Base-by-base conservation (phyloP, 2,888 invertebrate species). In the Incurvaria masculella region DNA sequence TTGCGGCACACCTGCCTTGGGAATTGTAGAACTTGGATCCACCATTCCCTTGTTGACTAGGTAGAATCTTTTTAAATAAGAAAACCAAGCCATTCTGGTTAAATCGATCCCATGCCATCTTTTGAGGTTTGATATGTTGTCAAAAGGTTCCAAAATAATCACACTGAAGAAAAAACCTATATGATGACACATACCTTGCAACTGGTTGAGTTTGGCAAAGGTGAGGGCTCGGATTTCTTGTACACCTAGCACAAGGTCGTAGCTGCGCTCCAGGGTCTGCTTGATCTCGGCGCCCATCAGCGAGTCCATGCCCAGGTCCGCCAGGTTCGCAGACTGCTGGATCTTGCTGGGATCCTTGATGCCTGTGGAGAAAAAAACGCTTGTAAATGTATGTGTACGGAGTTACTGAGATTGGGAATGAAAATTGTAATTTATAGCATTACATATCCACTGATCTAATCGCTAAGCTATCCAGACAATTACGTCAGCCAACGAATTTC, bases 261-360 rank as follows among this genome's bases (percentile, higher is more conserved):
- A 96, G 62, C 91, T 92, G 49, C 96, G 83, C 69, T 97, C 97
- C 47, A 97, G 75, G 0, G 93, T 92, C 73, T 97, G 97, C 69
- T 97, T 97, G 63, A 99, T 95, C 81, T 99, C 99, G 2, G 98
- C 96, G 42, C 97, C 97, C 98, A 98, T 98, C 56, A 99, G 78
- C 2, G 97, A 97, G 68, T 99, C 98, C 88, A 99, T 93, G 52
- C 98, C 98, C 39, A 99, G 83, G 69, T 99, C 98, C 21, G 94
- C 94, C 43, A 99, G 78, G 40, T 88, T 89, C 4, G 90, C 84
- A 21, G 83, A 82, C 40, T 85, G 81, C 52, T 91, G 85, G 23
- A 97, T 82, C 52, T 89, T 88, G 56, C 84, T 85, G 0, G 87
- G 76, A 61, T 98, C 95, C 68, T 95, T 94, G 61, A 98, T 86